Conservation (phyloP, 2,888 invertebrate species). For the Copidosoma aretas region DNA sequence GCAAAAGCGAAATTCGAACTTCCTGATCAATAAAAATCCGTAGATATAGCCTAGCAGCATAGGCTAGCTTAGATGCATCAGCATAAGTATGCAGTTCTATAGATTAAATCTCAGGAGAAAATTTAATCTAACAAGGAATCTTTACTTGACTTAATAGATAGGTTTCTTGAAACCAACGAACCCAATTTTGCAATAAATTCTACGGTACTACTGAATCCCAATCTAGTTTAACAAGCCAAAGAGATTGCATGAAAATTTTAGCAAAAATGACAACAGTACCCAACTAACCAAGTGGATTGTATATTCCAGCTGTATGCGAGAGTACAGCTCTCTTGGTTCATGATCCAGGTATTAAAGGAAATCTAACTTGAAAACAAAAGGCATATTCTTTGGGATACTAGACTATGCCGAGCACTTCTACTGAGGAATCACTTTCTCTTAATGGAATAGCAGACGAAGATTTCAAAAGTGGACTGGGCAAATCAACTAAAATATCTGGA, state of each 20-base stretch:
- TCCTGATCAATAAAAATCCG: background rate
- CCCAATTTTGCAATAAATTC: background rate
- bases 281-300: background rate
- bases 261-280: background rate
- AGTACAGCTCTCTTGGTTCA: background rate
- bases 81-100: background rate
- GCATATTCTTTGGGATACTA: background rate
- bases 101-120: background rate
- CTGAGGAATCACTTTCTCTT: background rate
- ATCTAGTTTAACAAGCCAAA: background rate
- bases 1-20: background rate
- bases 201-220: background rate
- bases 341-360: background rate
- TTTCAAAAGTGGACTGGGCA: background rate
- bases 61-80: background rate
- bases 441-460: background rate
- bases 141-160: background rate
- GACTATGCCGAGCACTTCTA: background rate
- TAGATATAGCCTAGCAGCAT: background rate
- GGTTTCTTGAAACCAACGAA: too few species aligned
- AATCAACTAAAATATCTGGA: background rate
- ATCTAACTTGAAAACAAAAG: background rate
- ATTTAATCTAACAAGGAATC: background rate
- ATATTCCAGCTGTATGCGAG: background rate
- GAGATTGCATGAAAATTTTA: background rate